Conservation (phyloP, 1,140 invertebrate species). For the Micrasema minimum region DNA sequence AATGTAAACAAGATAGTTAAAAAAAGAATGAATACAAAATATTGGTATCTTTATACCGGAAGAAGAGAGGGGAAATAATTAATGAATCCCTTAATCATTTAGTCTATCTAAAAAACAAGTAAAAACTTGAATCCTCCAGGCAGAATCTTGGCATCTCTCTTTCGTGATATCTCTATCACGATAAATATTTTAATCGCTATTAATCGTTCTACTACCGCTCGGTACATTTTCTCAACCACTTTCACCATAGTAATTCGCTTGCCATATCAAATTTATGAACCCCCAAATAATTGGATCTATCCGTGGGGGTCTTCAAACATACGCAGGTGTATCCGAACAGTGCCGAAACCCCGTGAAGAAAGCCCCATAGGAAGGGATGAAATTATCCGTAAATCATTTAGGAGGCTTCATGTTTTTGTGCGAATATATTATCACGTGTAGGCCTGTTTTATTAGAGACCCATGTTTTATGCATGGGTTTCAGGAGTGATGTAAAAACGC, state of each 20-base stretch:
- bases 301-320: constrained; percentile 10
- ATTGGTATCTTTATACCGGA: too few relatives aligned
- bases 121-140: too few relatives aligned
- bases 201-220: too few relatives aligned
- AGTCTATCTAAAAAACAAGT: too few relatives aligned
- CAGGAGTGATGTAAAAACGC: constrained; percentile 10
- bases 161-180: too few relatives aligned
- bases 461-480: constrained; percentile 23
- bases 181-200: too few relatives aligned
- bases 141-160: too few relatives aligned
- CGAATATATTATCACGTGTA: constrained; percentile 28
- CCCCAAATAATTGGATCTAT: constrained; percentile 26
- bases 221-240: too few relatives aligned
- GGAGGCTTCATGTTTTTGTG: constrained; percentile 14
- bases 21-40: too few relatives aligned
- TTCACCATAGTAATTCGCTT: neutral
- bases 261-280: constrained; percentile 29
- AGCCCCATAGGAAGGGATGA: constrained; percentile 17
- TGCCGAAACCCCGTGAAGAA: neutral
- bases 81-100: too few relatives aligned
- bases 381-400: constrained; percentile 30
- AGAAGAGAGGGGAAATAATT: too few relatives aligned
- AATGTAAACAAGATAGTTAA: too few relatives aligned
- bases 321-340: constrained; percentile 7
- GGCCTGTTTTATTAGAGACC: constrained; percentile 13